Percentiles rank a stretch among this genome's conserved stretches.
These are phyloP conservation scores for Tuberolachnus salignus DNA, from an alignment of 2,888 invertebrate genomes.

Conservation along the genomic window DNA sequence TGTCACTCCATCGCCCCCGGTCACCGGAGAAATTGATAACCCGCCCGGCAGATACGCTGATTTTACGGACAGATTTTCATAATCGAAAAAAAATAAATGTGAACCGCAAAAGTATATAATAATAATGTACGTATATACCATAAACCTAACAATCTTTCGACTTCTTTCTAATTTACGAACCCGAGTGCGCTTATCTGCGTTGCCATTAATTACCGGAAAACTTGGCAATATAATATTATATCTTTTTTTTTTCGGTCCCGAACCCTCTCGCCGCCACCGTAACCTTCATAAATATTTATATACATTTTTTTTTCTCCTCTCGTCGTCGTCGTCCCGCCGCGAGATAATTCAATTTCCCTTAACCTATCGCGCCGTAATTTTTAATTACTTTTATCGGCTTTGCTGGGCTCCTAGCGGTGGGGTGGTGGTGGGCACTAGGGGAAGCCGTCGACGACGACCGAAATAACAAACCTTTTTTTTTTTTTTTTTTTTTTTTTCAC, in stretches of 20 bases:
- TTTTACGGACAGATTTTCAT: constrained; percentile 29
- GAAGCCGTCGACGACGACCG: constrained; percentile 35
- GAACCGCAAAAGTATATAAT: neutral
- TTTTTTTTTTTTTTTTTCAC: neutral
- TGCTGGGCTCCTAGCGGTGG: no score
- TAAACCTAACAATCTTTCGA: constrained; percentile 51
- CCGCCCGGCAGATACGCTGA: neutral
- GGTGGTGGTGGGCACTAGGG: neutral
- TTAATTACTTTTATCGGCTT: constrained; percentile 56
- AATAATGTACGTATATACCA: constrained; percentile 10
- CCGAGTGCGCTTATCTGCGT: constrained; percentile 48
- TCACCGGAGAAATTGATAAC: constrained; percentile 33
- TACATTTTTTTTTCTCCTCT: constrained; percentile 21
- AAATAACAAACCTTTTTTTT: constrained; percentile 56
- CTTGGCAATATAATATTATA: constrained; percentile 53
- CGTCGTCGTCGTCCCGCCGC: constrained; percentile 31
- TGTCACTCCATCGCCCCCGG: neutral
- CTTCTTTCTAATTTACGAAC: constrained; percentile 52
- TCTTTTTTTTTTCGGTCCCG: constrained; percentile 28
- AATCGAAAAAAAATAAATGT: constrained; percentile 41
- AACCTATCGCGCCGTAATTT: constrained; percentile 56
- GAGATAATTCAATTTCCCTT: constrained; percentile 57
- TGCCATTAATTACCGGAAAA: constrained; percentile 56
- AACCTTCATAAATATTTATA: constrained; percentile 52
- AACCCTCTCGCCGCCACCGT: constrained; percentile 23